phyloP scores from a whole-genome alignment of 37 sponge, comb jelly and placozoan species.

The Cladorhizidae sp. region DNA sequence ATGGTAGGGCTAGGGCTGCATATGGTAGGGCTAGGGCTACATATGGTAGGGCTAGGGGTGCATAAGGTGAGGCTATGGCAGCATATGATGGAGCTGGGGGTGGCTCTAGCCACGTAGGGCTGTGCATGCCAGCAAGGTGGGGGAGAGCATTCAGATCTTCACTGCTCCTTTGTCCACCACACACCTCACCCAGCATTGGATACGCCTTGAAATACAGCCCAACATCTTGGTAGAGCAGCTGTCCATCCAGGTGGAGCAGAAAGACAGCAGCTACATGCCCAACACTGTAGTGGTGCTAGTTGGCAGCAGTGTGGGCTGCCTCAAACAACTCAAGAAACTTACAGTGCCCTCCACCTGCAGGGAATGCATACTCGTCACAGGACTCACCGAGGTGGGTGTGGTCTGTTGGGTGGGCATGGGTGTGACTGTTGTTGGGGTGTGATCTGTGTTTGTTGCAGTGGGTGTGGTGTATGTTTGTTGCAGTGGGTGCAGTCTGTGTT shows the following conservation, averaged over 20 bases:
- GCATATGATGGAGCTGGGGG: too few species aligned
- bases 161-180: neutral
- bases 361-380: constrained; percentile 60
- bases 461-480: too few species aligned
- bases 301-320: constrained; percentile 59
- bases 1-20: too few species aligned
- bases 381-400: constrained; percentile 66
- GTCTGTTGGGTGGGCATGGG: too few species aligned
- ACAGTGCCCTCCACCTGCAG: constrained; percentile 50
- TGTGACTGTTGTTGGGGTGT: neutral
- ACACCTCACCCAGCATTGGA: constrained; percentile 76
- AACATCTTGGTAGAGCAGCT: constrained; percentile 89
- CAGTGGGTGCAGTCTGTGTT: neutral
- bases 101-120: too few species aligned
- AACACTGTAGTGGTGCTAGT: constrained; percentile 51
- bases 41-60: too few species aligned
- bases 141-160: too few species aligned
- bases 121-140: too few species aligned
- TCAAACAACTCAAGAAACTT: constrained; percentile 72
- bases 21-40: too few species aligned
- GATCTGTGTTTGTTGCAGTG: neutral
- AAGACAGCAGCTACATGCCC: constrained; percentile 90
- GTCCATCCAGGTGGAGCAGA: constrained; percentile 79
- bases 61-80: too few species aligned
- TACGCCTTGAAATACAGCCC: constrained; percentile 84